Conservation (phyloP, 1,140 invertebrate genomes). For the Apolygus lucorum region DNA sequence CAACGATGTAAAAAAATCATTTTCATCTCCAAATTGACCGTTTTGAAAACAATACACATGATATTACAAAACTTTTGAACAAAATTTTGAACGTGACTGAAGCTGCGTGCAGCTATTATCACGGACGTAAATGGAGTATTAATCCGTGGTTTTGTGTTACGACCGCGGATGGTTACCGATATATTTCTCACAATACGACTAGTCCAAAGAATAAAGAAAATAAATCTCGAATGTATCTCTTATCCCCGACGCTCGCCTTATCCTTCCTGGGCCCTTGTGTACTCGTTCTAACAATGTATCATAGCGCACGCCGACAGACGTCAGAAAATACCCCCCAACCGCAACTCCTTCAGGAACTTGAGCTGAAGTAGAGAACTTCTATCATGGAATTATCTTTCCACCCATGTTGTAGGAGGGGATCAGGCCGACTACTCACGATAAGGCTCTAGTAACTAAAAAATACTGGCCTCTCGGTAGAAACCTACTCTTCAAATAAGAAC, state of each 20-base stretch:
- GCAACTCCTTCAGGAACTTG: not conserved
- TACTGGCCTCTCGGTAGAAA: not conserved
- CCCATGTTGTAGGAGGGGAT: not conserved
- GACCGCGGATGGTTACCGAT: too few relatives aligned
- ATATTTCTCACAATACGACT: too few relatives aligned
- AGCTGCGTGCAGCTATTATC: too few relatives aligned
- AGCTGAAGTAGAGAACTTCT: not conserved
- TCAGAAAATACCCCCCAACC: too few relatives aligned
- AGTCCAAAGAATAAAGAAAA: too few relatives aligned
- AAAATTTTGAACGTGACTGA: too few relatives aligned
- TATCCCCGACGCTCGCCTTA: not conserved
- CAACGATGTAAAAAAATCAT: too few relatives aligned
- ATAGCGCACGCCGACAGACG: not conserved
- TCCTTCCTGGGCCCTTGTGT: not conserved
- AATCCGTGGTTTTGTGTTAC: too few relatives aligned
- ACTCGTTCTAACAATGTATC: slow-evolving; percentile 8
- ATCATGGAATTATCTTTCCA: not conserved
- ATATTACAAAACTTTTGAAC: too few relatives aligned
- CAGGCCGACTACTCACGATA: not conserved
- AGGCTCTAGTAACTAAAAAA: not conserved
- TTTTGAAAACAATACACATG: too few relatives aligned
- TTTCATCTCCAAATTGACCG: too few relatives aligned
- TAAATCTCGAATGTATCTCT: slow-evolving; percentile 11
- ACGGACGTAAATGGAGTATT: too few relatives aligned
- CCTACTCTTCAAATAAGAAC: not conserved